phyloP scores from a whole-genome alignment of 2,888 invertebrate genomes.

The Lepidocyrtoides sp. region DNA sequence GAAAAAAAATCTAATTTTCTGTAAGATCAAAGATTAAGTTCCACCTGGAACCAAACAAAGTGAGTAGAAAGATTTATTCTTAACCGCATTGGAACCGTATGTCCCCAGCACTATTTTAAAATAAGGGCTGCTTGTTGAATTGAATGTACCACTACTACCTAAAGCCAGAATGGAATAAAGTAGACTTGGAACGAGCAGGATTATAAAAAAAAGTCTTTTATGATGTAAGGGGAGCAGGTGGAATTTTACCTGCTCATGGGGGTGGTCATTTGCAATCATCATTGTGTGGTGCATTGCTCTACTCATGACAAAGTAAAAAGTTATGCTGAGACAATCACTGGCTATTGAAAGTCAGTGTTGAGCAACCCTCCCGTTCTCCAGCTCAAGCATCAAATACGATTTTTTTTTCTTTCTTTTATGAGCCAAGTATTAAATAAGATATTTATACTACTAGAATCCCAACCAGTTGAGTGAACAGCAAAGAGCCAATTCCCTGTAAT shows the following conservation, averaged over 20 bases:
- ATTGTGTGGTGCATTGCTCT: constrained; percentile 23
- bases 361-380: constrained; percentile 22
- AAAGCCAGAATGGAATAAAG: neutral
- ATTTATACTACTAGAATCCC: constrained; percentile 7
- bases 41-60: too few species aligned
- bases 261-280: constrained; percentile 79
- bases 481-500: neutral
- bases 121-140: neutral
- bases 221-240: constrained; percentile 83
- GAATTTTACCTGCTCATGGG: constrained; percentile 83
- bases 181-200: neutral
- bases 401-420: neutral
- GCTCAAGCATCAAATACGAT: neutral
- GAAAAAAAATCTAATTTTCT: too few species aligned
- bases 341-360: constrained; percentile 27
- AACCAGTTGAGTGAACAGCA: neutral
- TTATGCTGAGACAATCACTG: constrained; percentile 48
- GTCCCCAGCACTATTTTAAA: too few species aligned
- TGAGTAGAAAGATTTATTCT: too few species aligned
- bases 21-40: too few species aligned
- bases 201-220: constrained; percentile 23
- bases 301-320: constrained; percentile 61
- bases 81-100: too few species aligned
- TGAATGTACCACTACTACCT: neutral
- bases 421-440: constrained; percentile 9